Conservation (phyloP, 1,140 invertebrate genomes). For the Zaprionus inermis region DNA sequence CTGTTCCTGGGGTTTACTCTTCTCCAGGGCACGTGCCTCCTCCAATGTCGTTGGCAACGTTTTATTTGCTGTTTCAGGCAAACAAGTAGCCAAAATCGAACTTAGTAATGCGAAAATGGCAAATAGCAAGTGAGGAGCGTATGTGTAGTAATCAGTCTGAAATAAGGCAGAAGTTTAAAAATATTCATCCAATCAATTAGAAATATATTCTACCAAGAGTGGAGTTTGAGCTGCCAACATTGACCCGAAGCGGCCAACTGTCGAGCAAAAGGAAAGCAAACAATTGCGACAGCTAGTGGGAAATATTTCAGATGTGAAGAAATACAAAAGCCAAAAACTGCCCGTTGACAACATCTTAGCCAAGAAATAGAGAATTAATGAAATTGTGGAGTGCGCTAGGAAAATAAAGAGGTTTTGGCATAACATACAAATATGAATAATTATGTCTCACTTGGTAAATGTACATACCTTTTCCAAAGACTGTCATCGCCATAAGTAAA, state of each 20-base stretch:
- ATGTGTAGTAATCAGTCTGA: slow-evolving; percentile 85
- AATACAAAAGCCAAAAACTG: slow-evolving; percentile 88
- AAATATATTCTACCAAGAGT: slow-evolving; percentile 85
- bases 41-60: slow-evolving; percentile 88
- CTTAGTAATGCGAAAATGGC: slow-evolving; percentile 86
- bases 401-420: background rate
- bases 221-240: slow-evolving; percentile 90
- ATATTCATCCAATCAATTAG: no score
- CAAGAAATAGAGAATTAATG: slow-evolving; percentile 87
- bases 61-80: slow-evolving; percentile 88
- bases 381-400: slow-evolving; percentile 66
- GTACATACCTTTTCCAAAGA: slow-evolving; percentile 47
- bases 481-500: slow-evolving; percentile 59
- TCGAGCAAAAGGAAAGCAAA: slow-evolving; percentile 88
- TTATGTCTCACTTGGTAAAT: no score
- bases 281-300: slow-evolving; percentile 88
- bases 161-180: background rate
- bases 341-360: slow-evolving; percentile 89
- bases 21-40: slow-evolving; percentile 87
- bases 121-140: slow-evolving; percentile 88
- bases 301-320: slow-evolving; percentile 90
- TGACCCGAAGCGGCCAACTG: slow-evolving; percentile 89
- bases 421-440: no score
- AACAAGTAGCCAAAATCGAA: slow-evolving; percentile 86
- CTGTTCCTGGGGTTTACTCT: slow-evolving; percentile 18